A percentile compares a stretch with the other conserved stretches of the same genome.
phyloP scores from a whole-genome alignment of 2,113 vertebrate genomes.

The Hippocampus zosterae region DNA sequence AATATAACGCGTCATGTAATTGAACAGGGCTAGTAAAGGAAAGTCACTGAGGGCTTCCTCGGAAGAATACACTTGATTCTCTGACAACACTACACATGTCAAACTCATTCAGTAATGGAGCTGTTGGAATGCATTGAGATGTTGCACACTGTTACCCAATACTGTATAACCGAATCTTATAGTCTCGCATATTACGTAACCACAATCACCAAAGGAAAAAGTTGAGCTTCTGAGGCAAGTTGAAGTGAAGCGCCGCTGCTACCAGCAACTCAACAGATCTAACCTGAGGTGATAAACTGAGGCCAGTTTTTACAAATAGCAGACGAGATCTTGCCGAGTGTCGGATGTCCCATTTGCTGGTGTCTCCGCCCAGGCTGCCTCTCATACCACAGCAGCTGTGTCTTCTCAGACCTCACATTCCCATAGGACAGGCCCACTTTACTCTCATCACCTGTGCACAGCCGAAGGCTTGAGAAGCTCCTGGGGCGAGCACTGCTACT shows the following conservation, averaged over 20 bases:
- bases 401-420: conserved; percentile 70
- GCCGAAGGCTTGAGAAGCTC: conserved; percentile 25
- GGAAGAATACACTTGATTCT: neutral
- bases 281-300: conserved; percentile 33
- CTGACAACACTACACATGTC: too few species aligned
- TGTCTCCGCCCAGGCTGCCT: conserved; percentile 47
- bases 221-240: conserved; percentile 6
- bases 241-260: conserved; percentile 15
- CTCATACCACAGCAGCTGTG: conserved; percentile 65
- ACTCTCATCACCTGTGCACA: conserved; percentile 66
- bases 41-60: neutral
- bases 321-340: conserved; percentile 51
- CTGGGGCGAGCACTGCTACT: neutral
- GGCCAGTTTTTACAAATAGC: conserved; percentile 52
- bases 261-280: conserved; percentile 7
- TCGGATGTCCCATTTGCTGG: conserved; percentile 70
- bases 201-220: neutral
- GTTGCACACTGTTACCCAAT: neutral
- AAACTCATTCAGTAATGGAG: neutral
- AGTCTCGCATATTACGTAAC: neutral
- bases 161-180: neutral
- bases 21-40: neutral
- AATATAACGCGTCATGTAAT: too few species aligned
- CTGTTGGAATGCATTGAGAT: neutral
- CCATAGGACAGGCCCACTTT: conserved; percentile 58